Conservation (phyloP, 2,888 invertebrate species). For the Loripinus fragilis region DNA sequence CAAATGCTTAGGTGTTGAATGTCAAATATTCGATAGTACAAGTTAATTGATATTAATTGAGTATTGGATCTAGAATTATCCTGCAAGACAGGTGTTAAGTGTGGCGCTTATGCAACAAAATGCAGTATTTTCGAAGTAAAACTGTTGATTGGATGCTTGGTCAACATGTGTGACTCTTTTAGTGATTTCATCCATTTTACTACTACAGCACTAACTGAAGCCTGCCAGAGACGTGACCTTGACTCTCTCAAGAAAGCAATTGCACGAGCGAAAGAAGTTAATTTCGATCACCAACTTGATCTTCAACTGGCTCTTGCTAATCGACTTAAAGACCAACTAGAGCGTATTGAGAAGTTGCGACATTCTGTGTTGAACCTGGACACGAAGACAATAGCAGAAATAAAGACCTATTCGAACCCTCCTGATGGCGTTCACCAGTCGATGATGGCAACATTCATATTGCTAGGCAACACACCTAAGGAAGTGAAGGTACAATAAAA, state of each 20-base stretch:
- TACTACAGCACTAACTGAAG: conserved; percentile 65
- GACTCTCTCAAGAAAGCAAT: conserved; percentile 69
- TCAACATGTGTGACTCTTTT: too few relatives aligned
- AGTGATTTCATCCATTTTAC: too few relatives aligned
- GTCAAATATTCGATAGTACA: too few relatives aligned
- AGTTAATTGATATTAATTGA: too few relatives aligned
- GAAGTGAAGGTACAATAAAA: conserved; percentile 79
- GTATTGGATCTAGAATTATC: too few relatives aligned
- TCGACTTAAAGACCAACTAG: conserved; percentile 71
- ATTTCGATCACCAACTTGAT: conserved; percentile 74
- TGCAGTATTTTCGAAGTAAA: too few relatives aligned
- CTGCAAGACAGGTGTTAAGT: too few relatives aligned
- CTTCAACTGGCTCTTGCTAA: conserved; percentile 73
- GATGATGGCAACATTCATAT: conserved; percentile 77
- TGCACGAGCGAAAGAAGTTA: conserved; percentile 69
- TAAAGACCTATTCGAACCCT: conserved; percentile 78
- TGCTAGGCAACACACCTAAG: conserved; percentile 73
- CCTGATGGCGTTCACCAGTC: conserved; percentile 77
- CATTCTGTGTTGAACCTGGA: conserved; percentile 79
- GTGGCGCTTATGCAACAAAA: too few relatives aligned
- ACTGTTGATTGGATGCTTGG: too few relatives aligned
- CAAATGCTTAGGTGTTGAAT: too few relatives aligned
- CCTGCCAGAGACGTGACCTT: conserved; percentile 70
- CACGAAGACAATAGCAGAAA: conserved; percentile 79
- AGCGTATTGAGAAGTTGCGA: conserved; percentile 73